Base-by-base conservation (phyloP, 1,140 invertebrate genomes). In the Rhynchophorus ferrugineus region DNA sequence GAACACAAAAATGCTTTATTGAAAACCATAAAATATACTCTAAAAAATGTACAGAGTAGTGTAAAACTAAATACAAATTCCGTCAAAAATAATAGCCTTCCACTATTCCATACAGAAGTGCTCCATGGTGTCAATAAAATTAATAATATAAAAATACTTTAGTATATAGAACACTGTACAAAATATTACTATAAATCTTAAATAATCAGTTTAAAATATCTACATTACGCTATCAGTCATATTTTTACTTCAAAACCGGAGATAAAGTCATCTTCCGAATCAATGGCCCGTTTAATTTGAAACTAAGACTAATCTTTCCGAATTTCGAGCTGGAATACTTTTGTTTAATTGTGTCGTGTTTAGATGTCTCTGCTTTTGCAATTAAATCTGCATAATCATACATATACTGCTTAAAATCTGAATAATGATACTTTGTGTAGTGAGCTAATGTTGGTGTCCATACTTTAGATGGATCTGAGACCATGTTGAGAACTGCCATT, bases 221-320 rank as follows among this genome's bases (percentile, higher is more conserved):
- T 38, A 38, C 11, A 5, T 6, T 29, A 29, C 24, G 37, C 34
- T 47, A 14, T 20, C 41, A 8, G 11, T 17, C 43, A 17, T 16
- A 24, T 8, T 44, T n/a, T n/a, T 52, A 19, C 22, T 33, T 37
- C n/a, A 38, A 11, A 36, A 45, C 41, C 7, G 44, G 51, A 17
- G 29, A 22, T 17, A 60, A 55, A 14, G 69, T 69, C 39, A 76
- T 50, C 6, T 64, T 57, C 18, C 61, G 19, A 13, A 77, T 63
- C 20, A 61, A 59, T 3, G 64, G 58, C 11, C 72, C 70, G 36
- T 69, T 69, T 5, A 78, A 55, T 57, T 75, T 75, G 9, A 71
- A 59, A 44, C 73, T 68, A 11, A 70, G 43, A 64, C 75, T 78
- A n/a, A 78, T 71, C 59, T 71, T 75, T 63, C 69, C 69, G 38